Evolutionary conservation across 2,797 vertebrate genomes (phyloP).

Genomic region (Champsocephalus gunnari): DNA sequence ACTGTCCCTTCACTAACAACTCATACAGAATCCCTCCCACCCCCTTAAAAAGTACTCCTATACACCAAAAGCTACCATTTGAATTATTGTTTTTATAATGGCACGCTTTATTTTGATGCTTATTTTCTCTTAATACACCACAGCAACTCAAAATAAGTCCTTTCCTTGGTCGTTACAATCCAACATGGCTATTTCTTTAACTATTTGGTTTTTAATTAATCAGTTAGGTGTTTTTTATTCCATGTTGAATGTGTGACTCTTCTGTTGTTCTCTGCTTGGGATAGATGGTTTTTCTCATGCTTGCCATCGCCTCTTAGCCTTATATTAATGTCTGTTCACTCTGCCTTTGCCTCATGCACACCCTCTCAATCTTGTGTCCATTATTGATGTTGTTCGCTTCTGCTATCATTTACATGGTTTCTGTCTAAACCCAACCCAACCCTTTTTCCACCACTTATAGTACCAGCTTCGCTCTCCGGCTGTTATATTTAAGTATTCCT

Average conservation of each 20-base stretch:
- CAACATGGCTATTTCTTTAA: constrained; percentile 12
- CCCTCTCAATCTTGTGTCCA: constrained; percentile 25
- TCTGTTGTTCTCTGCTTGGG: not conserved
- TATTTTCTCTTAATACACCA: not conserved
- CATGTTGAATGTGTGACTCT: not conserved
- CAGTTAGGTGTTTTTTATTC: not conserved
- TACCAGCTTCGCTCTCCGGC: constrained; percentile 5
- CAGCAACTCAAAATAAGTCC: not conserved
- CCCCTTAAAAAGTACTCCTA: constrained; percentile 9
- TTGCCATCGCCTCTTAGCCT: constrained; percentile 5
- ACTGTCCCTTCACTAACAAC: constrained; percentile 45
- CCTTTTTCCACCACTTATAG: constrained; percentile 19
- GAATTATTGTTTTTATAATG: not conserved
- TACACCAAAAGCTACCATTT: not conserved
- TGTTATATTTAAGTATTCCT: constrained; percentile 46
- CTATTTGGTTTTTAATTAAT: not conserved
- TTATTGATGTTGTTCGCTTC: constrained; percentile 40
- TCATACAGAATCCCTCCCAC: constrained; percentile 3
- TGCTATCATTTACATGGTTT: constrained; percentile 29
- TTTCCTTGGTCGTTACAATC: not conserved
- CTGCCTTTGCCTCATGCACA: constrained; percentile 15
- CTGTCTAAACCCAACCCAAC: constrained; percentile 22
- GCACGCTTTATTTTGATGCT: not conserved
- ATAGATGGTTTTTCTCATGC: constrained; percentile 8
- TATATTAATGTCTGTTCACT: constrained; percentile 19